Conservation (phyloP, 1,140 invertebrate species). For the Zaprionus camerounensis region DNA sequence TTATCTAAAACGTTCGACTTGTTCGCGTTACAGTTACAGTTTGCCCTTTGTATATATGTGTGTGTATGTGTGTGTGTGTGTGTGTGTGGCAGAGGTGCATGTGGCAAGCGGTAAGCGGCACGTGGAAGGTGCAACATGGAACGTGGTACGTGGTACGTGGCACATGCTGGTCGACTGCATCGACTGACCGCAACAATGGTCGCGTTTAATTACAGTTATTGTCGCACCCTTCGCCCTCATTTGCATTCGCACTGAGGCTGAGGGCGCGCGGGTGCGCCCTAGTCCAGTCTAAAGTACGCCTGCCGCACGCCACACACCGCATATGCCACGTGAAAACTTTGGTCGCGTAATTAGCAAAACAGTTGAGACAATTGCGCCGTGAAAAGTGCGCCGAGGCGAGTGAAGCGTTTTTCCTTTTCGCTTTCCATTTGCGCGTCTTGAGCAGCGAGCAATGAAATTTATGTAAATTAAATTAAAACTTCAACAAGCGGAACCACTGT, state of each 20-base stretch:
- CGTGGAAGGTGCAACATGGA: conserved; percentile 16
- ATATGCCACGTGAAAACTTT: conserved; percentile 35
- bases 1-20: conserved; percentile 71
- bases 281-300: not conserved
- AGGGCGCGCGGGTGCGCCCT: not conserved
- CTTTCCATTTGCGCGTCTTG: conserved; percentile 25
- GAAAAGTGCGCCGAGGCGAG: conserved; percentile 3
- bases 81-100: not conserved
- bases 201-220: conserved; percentile 80
- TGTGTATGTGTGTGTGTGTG: conserved; percentile 35
- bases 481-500: conserved; percentile 70
- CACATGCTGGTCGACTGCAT: conserved; percentile 57
- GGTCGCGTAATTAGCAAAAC: conserved; percentile 60
- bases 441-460: conserved; percentile 77
- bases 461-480: conserved; percentile 78
- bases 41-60: not conserved
- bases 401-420: conserved; percentile 22
- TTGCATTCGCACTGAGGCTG: conserved; percentile 54
- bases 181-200: conserved; percentile 78
- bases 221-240: conserved; percentile 73
- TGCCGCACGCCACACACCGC: conserved; percentile 8
- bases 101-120: conserved; percentile 1
- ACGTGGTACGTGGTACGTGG: conserved; percentile 22
- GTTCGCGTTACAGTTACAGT: conserved; percentile 25
- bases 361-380: conserved; percentile 46